Percentiles rank a stretch among this genome's conserved stretches.
These are phyloP conservation scores for Julus scanicus DNA, from an alignment of 2,888 invertebrate species.

Conservation along the genomic window DNA sequence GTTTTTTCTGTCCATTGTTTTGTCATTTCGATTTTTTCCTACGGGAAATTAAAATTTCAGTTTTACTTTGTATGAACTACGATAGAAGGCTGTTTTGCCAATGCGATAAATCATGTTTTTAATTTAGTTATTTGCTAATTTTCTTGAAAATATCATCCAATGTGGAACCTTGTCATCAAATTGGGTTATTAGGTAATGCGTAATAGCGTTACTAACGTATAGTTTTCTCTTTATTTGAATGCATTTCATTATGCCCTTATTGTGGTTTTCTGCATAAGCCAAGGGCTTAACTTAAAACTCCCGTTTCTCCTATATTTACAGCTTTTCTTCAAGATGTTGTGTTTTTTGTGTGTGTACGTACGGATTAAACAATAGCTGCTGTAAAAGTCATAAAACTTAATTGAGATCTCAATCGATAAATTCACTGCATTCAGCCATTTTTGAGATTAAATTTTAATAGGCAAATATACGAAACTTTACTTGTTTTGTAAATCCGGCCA, in stretches of 20 bases:
- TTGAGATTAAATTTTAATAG: not conserved
- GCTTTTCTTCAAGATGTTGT: not conserved
- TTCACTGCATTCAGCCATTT: not conserved
- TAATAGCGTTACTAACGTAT: not conserved
- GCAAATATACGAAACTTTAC: not conserved
- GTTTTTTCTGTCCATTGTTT: too few relatives aligned
- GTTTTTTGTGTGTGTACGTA: not conserved
- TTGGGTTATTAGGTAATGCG: not conserved
- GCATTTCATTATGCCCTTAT: not conserved
- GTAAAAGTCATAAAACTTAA: not conserved
- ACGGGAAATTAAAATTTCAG: not conserved
- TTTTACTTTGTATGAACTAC: not conserved
- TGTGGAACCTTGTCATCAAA: not conserved
- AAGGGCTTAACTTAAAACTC: not conserved
- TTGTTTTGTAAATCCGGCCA: not conserved
- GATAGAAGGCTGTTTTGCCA: not conserved
- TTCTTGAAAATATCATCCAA: conserved; percentile 5
- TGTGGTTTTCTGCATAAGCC: not conserved
- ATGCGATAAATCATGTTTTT: not conserved
- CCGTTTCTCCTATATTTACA: not conserved
- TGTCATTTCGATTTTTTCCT: not conserved
- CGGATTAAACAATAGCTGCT: not conserved
- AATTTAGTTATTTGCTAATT: not conserved
- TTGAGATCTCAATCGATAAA: not conserved
- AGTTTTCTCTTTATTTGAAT: not conserved